Conservation (phyloP, 2,888 invertebrate genomes). For the Synergus japonicus region DNA sequence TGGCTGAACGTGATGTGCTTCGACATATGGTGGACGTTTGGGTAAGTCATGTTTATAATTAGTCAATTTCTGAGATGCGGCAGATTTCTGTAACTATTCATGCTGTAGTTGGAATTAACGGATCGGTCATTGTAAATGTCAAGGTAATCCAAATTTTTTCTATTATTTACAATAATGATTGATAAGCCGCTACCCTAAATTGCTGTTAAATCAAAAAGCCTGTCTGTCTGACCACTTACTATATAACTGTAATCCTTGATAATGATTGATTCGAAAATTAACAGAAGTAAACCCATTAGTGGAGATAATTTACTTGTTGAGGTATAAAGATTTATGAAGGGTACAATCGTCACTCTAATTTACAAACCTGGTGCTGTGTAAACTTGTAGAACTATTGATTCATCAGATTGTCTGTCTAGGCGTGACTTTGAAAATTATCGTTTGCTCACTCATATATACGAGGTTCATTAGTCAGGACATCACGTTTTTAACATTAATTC, state of each 20-base stretch:
- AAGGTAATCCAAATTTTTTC: neutral
- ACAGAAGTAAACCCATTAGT: conserved; percentile 5
- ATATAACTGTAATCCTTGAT: neutral
- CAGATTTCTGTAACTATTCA: neutral
- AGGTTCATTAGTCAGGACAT: no score
- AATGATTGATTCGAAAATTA: conserved; percentile 1
- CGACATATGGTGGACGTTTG: conserved; percentile 90
- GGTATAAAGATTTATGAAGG: neutral
- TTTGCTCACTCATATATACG: no score
- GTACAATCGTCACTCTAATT: no score
- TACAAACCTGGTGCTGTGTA: neutral
- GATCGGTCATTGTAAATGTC: neutral
- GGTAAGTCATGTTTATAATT: conserved; percentile 79
- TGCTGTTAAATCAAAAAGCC: neutral
- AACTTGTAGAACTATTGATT: conserved; percentile 11
- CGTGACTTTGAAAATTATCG: no score
- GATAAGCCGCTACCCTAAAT: neutral
- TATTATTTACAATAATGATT: neutral
- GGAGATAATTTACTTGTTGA: neutral
- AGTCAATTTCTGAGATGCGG: conserved; percentile 35
- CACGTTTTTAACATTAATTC: no score
- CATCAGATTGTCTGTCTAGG: no score
- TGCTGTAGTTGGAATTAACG: neutral
- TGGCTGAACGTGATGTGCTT: conserved; percentile 90
- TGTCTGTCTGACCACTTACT: conserved; percentile 45